Percentiles rank a stretch among this genome's conserved stretches.
Evolutionary conservation across 2,113 vertebrate species (phyloP).

Genomic region (Stegostoma tigrinum): DNA sequence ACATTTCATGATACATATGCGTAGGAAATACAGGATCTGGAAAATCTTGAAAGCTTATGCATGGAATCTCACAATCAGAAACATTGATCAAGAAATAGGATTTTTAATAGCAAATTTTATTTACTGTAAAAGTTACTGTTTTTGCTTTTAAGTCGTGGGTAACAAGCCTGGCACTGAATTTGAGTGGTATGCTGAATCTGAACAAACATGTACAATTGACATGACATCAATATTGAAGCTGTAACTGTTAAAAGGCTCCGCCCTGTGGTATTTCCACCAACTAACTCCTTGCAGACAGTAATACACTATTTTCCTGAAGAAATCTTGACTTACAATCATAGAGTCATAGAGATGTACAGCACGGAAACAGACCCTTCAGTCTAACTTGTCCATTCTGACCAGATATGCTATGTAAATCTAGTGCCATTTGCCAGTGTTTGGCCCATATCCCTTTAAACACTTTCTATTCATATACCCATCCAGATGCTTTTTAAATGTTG

Average conservation of each 20-base stretch:
- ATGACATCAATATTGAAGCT: neutral
- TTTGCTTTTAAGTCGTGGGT: neutral
- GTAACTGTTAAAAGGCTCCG: neutral
- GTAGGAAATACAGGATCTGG: neutral
- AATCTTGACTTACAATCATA: neutral
- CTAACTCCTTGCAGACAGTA: neutral
- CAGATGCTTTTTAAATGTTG: too few relatives aligned
- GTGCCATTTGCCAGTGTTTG: too few relatives aligned
- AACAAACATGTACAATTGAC: neutral
- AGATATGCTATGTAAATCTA: too few relatives aligned
- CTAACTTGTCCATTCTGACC: too few relatives aligned
- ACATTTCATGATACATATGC: neutral
- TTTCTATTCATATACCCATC: too few relatives aligned
- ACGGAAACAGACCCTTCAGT: too few relatives aligned
- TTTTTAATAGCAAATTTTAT: neutral
- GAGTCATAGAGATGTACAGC: too few relatives aligned
- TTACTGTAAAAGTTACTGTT: neutral
- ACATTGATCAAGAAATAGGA: neutral
- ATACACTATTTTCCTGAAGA: neutral
- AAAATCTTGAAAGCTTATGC: neutral
- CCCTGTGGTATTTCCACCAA: neutral
- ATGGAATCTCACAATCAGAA: neutral
- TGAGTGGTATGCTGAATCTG: neutral
- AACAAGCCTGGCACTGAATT: neutral
- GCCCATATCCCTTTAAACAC: too few relatives aligned